phyloP scores from a whole-genome alignment of 1,140 invertebrate genomes.

The Cydia amplana region DNA sequence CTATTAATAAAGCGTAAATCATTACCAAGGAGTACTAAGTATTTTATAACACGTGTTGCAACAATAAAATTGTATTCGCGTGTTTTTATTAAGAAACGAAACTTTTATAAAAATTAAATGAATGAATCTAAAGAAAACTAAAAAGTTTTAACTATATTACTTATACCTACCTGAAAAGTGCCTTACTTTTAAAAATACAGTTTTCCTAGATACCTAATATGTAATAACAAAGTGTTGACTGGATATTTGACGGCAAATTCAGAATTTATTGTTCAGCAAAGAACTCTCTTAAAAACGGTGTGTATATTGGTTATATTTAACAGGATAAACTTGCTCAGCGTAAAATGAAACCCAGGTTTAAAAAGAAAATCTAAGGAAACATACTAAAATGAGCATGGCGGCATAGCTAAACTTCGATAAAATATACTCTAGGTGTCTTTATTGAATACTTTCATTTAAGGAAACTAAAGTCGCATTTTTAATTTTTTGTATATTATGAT shows the following conservation, averaged over 20 bases:
- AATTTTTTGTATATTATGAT: too few species aligned
- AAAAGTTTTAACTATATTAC: too few species aligned
- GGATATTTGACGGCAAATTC: background rate
- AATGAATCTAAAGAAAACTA: too few species aligned
- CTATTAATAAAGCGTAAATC: too few species aligned
- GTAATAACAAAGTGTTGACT: too few species aligned
- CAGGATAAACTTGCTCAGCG: background rate
- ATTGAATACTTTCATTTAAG: background rate
- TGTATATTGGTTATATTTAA: background rate
- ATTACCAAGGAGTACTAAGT: too few species aligned
- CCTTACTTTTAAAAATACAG: background rate
- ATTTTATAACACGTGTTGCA: too few species aligned
- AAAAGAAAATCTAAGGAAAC: background rate
- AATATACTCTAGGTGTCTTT: background rate
- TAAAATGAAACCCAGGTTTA: background rate
- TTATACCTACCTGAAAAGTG: too few species aligned
- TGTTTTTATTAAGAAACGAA: too few species aligned
- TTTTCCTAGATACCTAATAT: background rate
- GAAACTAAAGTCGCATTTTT: too few species aligned
- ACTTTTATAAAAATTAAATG: too few species aligned
- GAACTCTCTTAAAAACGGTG: background rate
- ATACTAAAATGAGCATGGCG: background rate
- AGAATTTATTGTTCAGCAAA: background rate
- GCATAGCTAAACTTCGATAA: background rate
- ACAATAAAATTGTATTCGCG: too few species aligned